A percentile compares a stretch with the other conserved stretches of the same genome.
Evolutionary conservation across 2,888 invertebrate species (phyloP).

Genomic region (Scaptomyza caliginosa): DNA sequence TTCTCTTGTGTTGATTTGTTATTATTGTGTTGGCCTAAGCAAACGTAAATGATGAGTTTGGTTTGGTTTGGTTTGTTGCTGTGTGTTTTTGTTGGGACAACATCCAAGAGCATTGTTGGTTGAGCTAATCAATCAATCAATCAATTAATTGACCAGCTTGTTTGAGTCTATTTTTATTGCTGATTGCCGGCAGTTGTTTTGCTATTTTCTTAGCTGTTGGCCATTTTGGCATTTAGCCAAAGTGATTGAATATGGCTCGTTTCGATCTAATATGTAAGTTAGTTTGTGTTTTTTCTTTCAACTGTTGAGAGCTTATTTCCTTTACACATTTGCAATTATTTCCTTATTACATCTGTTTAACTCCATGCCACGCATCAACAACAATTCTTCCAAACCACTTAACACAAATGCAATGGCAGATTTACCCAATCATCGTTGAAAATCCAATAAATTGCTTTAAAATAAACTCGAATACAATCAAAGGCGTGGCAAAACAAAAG

Average conservation of each 20-base stretch:
- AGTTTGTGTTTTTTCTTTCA: too few species aligned
- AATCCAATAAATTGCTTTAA: slow-evolving; percentile 77
- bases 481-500: slow-evolving; percentile 56
- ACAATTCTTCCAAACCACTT: slow-evolving; percentile 49
- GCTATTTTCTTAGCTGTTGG: slow-evolving; percentile 49
- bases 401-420: slow-evolving; percentile 28
- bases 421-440: slow-evolving; percentile 43
- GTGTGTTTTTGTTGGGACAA: slow-evolving; percentile 15
- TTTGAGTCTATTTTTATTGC: slow-evolving; percentile 68
- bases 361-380: slow-evolving; percentile 15
- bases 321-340: background rate
- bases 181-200: slow-evolving; percentile 56
- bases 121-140: slow-evolving; percentile 74
- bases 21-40: slow-evolving; percentile 37
- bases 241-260: slow-evolving; percentile 44
- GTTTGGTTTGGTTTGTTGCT: slow-evolving; percentile 35
- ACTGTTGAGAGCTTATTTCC: background rate
- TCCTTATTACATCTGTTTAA: background rate
- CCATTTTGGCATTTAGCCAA: slow-evolving; percentile 57
- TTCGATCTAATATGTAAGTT: background rate
- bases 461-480: slow-evolving; percentile 74
- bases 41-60: slow-evolving; percentile 68
- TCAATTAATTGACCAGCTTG: slow-evolving; percentile 67
- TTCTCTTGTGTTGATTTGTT: slow-evolving; percentile 29
- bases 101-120: slow-evolving; percentile 6